Evolutionary conservation across 2,797 vertebrate genomes (phyloP).

Genomic region (Platyrinchus mystaceus): DNA sequence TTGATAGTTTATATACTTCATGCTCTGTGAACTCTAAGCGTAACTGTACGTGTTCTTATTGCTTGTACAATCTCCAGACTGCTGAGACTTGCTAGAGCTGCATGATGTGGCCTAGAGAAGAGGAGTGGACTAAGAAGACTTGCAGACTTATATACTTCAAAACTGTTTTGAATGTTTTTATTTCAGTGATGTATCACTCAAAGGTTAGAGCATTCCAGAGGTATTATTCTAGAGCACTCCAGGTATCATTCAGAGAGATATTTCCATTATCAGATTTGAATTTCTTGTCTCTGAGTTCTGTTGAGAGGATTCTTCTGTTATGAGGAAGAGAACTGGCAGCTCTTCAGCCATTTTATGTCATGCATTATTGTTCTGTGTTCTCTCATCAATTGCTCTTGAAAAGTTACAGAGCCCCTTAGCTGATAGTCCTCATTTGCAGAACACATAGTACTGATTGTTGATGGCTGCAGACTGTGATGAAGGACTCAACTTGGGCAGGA

Average conservation of each 20-base stretch:
- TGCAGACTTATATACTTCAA: background rate
- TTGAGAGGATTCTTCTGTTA: background rate
- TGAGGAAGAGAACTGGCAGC: fast-evolving
- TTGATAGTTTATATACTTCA: background rate
- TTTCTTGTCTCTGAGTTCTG: background rate
- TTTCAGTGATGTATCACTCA: background rate
- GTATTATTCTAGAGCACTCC: background rate
- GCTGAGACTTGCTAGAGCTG: background rate
- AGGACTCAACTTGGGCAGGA: background rate
- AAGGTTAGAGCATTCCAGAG: background rate
- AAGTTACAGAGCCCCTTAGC: background rate
- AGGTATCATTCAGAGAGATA: background rate
- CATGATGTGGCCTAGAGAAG: background rate
- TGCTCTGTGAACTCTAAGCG: background rate
- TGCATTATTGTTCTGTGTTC: background rate
- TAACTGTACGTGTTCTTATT: background rate
- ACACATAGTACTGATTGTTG: background rate
- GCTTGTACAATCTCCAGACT: background rate
- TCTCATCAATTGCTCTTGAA: background rate
- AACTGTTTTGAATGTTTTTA: background rate
- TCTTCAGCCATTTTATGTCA: background rate
- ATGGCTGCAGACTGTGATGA: background rate
- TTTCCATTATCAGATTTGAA: background rate
- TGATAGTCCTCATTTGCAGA: background rate
- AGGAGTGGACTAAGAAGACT: background rate